Base-by-base conservation (phyloP, 2,888 invertebrate species). In the Augiades crinisus region DNA sequence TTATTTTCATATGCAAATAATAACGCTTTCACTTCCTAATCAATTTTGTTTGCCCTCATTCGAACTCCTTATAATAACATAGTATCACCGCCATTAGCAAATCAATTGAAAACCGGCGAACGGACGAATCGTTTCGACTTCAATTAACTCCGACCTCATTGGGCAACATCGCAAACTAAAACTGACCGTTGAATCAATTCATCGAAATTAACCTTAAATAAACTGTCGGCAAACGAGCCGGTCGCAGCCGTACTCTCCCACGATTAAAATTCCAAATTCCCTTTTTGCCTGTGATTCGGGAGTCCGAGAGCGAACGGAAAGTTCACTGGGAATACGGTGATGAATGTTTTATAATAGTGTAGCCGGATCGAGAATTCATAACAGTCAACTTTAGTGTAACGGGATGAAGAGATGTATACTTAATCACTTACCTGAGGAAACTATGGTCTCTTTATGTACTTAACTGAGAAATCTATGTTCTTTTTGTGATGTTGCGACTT, bases 181-280 rank as follows among this genome's bases (percentile, higher is more conserved):
- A 67, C 76, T 72, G 78, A 73, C 81, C 78, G 74, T 63, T 22
- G 51, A 51, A 51, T 51, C 51, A 44, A 51, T 44, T 69, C 59
- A 64, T 70, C 68, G 59, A 80, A 83, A 82, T 81, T 70, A 82
- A 83, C 81, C 78, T 84, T 84, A 85, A 85, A 83, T 81, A 86
- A 85, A 86, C 82, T 53, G 44, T 81, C 51, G 41, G 53, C 56
- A 56, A 53, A 55, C 59, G 60, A 49, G 37, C 58, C 56, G 46
- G 56, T 45, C 50, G 45, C 75, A 73, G 59, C 67, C 66, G 73
- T 53, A 62, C 65, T 61, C 75, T 81, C 81, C 75, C 81, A 81
- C 79, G 75, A 78, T 83, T 83, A 77, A 80, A 81, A 83, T 83
- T 79, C 79, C 50, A 63, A 68, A 70, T 75, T 78, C 78, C 81